Percentiles rank a stretch among this genome's conserved stretches.
These are phyloP conservation scores for Martes martes DNA, from an alignment of 2,113 vertebrate genomes.

Conservation along the genomic window DNA sequence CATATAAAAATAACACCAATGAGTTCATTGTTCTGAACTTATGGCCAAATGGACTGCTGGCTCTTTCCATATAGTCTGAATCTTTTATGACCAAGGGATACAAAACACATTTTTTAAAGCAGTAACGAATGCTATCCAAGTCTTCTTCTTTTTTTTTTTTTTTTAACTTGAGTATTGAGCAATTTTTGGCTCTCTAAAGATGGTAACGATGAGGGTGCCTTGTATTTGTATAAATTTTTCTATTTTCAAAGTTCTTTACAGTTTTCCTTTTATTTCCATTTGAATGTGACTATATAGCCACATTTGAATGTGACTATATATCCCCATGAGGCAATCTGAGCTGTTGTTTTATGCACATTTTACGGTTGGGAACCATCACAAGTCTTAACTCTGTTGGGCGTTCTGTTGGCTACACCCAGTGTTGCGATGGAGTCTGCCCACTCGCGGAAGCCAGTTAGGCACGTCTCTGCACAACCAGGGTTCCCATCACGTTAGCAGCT, in stretches of 20 bases:
- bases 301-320: not conserved
- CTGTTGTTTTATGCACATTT: not conserved
- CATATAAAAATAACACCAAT: slow-evolving; percentile 78
- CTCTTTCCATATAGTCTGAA: slow-evolving; percentile 70
- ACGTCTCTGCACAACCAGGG: not conserved
- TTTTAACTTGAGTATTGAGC: not conserved
- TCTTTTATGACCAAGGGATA: slow-evolving; percentile 73
- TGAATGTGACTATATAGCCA: not conserved
- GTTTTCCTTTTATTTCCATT: slow-evolving; percentile 7
- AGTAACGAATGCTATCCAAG: slow-evolving; percentile 66
- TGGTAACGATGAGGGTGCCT: not conserved
- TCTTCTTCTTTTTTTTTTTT: slow-evolving; percentile 39
- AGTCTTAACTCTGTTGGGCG: not conserved
- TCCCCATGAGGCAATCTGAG: not conserved
- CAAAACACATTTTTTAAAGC: slow-evolving; percentile 69
- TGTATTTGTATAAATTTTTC: not conserved
- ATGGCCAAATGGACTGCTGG: slow-evolving; percentile 71
- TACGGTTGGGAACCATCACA: not conserved
- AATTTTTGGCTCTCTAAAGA: slow-evolving; percentile 1
- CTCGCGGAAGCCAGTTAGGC: not conserved
- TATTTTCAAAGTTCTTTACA: not conserved
- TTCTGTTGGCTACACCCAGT: not conserved
- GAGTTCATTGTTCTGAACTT: slow-evolving; percentile 79
- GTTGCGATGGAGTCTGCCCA: too few species aligned
- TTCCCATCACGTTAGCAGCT: not conserved